These are phyloP conservation scores for Ctenosaura bakeri DNA, from an alignment of 2,797 vertebrate genomes.

Conservation along the genomic window DNA sequence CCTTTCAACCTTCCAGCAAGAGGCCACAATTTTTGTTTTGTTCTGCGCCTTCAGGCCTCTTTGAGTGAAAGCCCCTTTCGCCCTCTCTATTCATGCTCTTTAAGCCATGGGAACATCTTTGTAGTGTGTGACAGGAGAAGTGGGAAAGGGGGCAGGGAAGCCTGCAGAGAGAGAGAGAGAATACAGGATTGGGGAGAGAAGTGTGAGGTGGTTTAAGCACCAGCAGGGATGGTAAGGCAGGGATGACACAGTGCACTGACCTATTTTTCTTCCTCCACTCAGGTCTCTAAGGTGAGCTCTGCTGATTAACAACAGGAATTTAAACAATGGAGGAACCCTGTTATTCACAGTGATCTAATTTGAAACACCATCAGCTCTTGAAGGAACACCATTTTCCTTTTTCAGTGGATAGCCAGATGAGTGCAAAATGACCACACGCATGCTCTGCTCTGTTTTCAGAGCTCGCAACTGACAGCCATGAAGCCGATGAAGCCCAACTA, in stretches of 20 bases:
- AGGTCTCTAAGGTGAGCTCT: fast-evolving
- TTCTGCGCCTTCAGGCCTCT: conserved; percentile 29
- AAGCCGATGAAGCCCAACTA: neutral
- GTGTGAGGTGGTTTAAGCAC: neutral
- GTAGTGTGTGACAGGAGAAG: conserved; percentile 30
- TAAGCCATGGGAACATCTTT: conserved; percentile 53
- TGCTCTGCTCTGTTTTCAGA: neutral
- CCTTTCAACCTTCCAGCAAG: conserved; percentile 34
- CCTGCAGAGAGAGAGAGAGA: fast-evolving
- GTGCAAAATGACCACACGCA: neutral
- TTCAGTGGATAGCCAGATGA: neutral
- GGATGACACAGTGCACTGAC: neutral
- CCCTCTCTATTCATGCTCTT: conserved; percentile 48
- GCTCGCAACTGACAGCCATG: neutral
- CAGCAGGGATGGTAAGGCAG: neutral
- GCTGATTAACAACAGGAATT: neutral
- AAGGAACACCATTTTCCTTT: neutral
- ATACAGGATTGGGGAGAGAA: no score
- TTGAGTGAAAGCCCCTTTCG: neutral
- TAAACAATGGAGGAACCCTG: neutral
- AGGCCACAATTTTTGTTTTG: conserved; percentile 55
- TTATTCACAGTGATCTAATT: fast-evolving
- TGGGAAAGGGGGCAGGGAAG: neutral
- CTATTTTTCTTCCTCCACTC: neutral
- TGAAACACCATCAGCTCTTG: neutral